phyloP scores from a whole-genome alignment of 1,140 invertebrate genomes.

The Camponotus pennsylvanicus region DNA sequence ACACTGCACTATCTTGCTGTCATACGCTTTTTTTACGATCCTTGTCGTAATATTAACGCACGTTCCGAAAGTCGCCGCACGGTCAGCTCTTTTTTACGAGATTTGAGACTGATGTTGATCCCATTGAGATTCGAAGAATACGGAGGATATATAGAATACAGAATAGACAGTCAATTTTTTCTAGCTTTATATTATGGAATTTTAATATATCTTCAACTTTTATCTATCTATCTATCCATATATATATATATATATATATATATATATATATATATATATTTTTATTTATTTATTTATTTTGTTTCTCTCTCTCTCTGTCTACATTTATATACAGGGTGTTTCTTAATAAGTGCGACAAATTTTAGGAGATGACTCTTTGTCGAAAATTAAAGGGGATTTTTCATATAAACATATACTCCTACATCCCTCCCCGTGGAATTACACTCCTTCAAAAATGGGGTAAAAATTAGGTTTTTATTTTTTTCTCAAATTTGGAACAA shows the following conservation, averaged over 20 bases:
- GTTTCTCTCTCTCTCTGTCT: too few species aligned
- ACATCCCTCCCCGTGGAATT: too few species aligned
- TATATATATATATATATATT: background rate
- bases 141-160: background rate
- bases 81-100: constrained; percentile 16
- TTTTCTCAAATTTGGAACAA: too few species aligned
- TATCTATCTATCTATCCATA: background rate
- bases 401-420: too few species aligned
- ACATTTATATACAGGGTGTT: too few species aligned
- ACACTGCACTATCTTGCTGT: background rate
- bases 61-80: background rate
- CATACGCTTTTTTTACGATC: constrained; percentile 31
- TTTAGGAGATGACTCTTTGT: too few species aligned
- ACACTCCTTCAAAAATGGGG: too few species aligned
- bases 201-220: background rate
- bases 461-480: too few species aligned
- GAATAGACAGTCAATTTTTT: background rate
- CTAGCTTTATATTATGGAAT: background rate
- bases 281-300: too few species aligned
- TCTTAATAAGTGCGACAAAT: too few species aligned
- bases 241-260: background rate
- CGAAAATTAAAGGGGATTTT: too few species aligned
- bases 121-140: background rate
- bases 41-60: constrained; percentile 24
- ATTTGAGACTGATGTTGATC: background rate